Conservation (phyloP, 2,888 invertebrate genomes). For the Parapristionchus giblindavisi region DNA sequence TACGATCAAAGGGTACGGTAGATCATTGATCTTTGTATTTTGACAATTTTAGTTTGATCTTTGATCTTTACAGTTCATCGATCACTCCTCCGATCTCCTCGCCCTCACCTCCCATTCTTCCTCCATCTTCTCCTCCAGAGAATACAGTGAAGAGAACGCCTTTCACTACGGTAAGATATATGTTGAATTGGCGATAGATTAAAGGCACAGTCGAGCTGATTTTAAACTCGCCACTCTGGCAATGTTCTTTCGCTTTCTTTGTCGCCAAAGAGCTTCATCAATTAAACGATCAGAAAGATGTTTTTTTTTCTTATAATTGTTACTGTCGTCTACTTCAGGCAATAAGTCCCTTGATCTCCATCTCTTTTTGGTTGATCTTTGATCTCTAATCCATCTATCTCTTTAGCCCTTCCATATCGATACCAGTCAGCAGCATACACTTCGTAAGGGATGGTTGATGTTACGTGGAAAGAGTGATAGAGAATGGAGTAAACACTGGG, state of each 20-base stretch:
- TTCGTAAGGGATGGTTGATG: slow-evolving; percentile 69
- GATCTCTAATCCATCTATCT: no score
- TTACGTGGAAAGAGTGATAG: slow-evolving; percentile 64
- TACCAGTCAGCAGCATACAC: slow-evolving; percentile 61
- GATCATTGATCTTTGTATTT: background rate
- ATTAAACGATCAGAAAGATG: no score
- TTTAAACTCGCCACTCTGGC: no score
- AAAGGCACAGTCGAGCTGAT: no score
- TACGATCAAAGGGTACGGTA: background rate
- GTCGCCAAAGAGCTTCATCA: no score
- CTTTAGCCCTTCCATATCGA: slow-evolving; percentile 62
- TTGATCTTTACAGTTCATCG: background rate
- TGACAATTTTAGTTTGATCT: background rate
- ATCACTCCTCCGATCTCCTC: slow-evolving; percentile 4
- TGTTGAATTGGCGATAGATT: background rate
- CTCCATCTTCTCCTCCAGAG: slow-evolving; percentile 11
- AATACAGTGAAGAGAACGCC: slow-evolving; percentile 3
- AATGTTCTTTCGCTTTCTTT: no score
- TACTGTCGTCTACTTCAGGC: no score
- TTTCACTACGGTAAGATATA: background rate
- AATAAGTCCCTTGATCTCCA: no score
- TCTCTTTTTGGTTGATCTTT: no score
- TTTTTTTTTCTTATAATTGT: no score
- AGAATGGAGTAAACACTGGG: slow-evolving; percentile 69
- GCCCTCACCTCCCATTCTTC: background rate